Percentiles rank a stretch among this genome's conserved stretches.
Evolutionary conservation across 2,888 invertebrate species (phyloP).

Genomic region (Athetis lepigone): DNA sequence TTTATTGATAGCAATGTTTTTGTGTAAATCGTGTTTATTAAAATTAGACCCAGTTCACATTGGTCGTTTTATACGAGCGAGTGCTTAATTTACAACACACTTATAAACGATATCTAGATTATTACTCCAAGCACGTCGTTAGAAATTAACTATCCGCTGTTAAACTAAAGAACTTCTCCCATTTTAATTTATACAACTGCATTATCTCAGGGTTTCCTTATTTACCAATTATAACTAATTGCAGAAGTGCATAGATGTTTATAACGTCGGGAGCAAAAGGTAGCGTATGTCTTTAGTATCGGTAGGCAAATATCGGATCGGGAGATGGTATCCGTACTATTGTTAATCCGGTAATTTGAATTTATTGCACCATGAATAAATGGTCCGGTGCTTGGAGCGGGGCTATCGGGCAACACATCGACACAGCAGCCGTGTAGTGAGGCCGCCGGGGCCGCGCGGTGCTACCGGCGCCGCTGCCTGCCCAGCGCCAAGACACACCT

Average conservation of each 20-base stretch:
- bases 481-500: constrained; percentile 55
- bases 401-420: constrained; percentile 86
- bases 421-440: constrained; percentile 76
- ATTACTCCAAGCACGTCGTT: constrained; percentile 68
- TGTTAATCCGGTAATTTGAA: constrained; percentile 91
- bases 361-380: constrained; percentile 90
- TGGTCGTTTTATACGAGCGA: constrained; percentile 67
- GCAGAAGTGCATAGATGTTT: constrained; percentile 63
- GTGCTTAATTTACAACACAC: constrained; percentile 70
- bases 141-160: constrained; percentile 71
- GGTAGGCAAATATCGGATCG: constrained; percentile 76
- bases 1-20: constrained; percentile 85
- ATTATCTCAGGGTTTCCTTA: constrained; percentile 47
- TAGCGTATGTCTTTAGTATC: constrained; percentile 75
- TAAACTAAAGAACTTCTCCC: constrained; percentile 69
- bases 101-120: constrained; percentile 67
- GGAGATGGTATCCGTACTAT: constrained; percentile 88
- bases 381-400: constrained; percentile 80
- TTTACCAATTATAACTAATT: constrained; percentile 66
- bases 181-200: constrained; percentile 49
- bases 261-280: constrained; percentile 70
- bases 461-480: constrained; percentile 57
- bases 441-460: constrained; percentile 65
- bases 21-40: constrained; percentile 78
- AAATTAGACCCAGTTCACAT: constrained; percentile 78